Conservation (phyloP, 2,113 vertebrate genomes). For the Misgurnus anguillicaudatus region DNA sequence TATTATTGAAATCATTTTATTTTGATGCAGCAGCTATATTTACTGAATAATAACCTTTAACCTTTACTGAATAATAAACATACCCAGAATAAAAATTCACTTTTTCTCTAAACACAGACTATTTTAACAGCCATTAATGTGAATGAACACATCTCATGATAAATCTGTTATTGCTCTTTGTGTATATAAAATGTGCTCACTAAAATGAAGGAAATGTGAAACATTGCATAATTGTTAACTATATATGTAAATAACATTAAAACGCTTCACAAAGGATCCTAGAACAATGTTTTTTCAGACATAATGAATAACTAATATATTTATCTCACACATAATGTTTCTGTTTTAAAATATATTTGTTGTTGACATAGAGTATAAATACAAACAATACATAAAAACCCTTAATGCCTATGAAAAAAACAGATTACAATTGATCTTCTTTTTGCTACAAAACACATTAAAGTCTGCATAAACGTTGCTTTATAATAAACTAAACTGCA, state of each 20-base stretch:
- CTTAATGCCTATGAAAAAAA: too few relatives aligned
- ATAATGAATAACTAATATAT: too few relatives aligned
- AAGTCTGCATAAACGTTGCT: too few relatives aligned
- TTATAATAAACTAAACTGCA: too few relatives aligned
- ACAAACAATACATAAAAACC: too few relatives aligned
- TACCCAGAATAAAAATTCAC: too few relatives aligned
- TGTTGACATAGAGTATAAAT: too few relatives aligned
- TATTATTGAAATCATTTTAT: background rate
- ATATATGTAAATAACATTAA: constrained; percentile 4
- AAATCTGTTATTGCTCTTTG: constrained; percentile 50
- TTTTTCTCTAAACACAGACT: background rate
- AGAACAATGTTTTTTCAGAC: background rate
- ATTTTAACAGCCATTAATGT: background rate
- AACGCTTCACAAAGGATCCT: background rate
- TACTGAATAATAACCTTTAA: background rate
- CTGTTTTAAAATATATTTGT: too few relatives aligned
- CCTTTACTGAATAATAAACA: too few relatives aligned
- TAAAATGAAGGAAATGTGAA: constrained; percentile 6
- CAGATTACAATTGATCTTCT: too few relatives aligned
- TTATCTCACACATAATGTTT: too few relatives aligned
- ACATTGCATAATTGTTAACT: constrained; percentile 45
- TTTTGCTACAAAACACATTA: too few relatives aligned
- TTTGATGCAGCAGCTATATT: background rate
- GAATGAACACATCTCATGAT: constrained; percentile 32
- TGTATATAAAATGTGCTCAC: constrained; percentile 33